Evolutionary conservation across 2,113 vertebrate species (phyloP), one percentile per base, ranked within the genome.

Genomic region (Ammospiza caudacuta): DNA sequence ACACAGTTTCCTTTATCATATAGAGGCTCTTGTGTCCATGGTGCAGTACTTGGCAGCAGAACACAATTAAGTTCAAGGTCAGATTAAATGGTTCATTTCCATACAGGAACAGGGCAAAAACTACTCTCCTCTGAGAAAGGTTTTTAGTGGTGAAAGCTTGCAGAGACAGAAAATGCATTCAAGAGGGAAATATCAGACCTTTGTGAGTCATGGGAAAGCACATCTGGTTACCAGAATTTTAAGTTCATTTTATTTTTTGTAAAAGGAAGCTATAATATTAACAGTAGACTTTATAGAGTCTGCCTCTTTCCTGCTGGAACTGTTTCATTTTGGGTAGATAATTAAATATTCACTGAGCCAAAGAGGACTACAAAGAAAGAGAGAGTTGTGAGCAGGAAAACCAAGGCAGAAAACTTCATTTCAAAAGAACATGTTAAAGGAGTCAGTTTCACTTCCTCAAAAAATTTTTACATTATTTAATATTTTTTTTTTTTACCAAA

Each of bases 241-340:
- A 81, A 63, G 6, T 77, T 77, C 47, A 74, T 66, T 74, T 12
- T 58, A 31, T 52, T 93, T 88, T 88, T 90, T 82, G 37, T 55
- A 61, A 85, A 67, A 82, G 66, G 39, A 94, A 94, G 33, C 49
- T 85, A 29, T 68, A 82, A 88, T 61, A 82, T 75, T 85, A 90
- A 58, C 55, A 85, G 69, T 21, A 79, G 39, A 67, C 24, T 72
- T 77, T 27, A 83, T 2, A 80, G 7, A 72, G 58, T 52, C 55
- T 80, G 52, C 44, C 54, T 91, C 55, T 92, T 20, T 94, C 63
- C 37, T 90, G 44, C 55, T 95, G 76, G 76, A 94, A 81, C 12
- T 18, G 12, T 70, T 96, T 86, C 27, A 58, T 90, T 92, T 92
- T 58, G 39, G 12, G 22, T 59, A 81, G 35, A 75, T 81, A 83